Evolutionary conservation across 2,113 vertebrate species (phyloP).

Genomic region (Cardinalis cardinalis): DNA sequence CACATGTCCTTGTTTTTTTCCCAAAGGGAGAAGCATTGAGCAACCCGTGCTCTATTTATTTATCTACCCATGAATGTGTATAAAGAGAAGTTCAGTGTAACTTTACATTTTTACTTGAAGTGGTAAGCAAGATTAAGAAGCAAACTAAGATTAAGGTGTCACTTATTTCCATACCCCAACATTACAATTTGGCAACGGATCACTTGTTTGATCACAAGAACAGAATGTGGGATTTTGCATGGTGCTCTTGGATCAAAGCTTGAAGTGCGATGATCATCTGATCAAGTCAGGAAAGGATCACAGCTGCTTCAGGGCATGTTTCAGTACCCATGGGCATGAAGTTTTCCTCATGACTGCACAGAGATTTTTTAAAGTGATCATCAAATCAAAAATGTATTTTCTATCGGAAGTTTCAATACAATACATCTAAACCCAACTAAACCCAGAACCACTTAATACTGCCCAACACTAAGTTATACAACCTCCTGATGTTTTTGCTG

Average conservation of each 20-base stretch:
- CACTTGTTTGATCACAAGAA: not conserved
- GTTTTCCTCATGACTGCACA: not conserved
- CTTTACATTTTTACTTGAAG: not conserved
- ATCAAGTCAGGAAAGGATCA: not conserved
- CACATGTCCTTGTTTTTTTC: not conserved
- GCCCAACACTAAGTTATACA: not conserved
- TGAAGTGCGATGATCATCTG: not conserved
- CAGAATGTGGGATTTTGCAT: not conserved
- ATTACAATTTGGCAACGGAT: not conserved
- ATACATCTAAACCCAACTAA: not conserved
- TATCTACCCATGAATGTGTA: not conserved
- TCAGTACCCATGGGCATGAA: not conserved
- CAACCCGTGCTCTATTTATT: not conserved
- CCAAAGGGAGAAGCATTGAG: not conserved
- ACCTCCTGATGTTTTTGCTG: not conserved
- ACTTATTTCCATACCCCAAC: not conserved
- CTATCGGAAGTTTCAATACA: not conserved
- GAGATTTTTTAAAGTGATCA: not conserved
- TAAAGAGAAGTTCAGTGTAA: not conserved
- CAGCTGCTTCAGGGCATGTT: not conserved
- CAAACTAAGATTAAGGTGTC: not conserved
- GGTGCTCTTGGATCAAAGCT: not conserved
- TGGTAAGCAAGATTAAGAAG: not conserved
- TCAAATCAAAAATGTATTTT: not conserved
- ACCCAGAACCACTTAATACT: not conserved